Evolutionary conservation across 2,113 vertebrate species (phyloP).

Genomic region (Danionella cerebrum): DNA sequence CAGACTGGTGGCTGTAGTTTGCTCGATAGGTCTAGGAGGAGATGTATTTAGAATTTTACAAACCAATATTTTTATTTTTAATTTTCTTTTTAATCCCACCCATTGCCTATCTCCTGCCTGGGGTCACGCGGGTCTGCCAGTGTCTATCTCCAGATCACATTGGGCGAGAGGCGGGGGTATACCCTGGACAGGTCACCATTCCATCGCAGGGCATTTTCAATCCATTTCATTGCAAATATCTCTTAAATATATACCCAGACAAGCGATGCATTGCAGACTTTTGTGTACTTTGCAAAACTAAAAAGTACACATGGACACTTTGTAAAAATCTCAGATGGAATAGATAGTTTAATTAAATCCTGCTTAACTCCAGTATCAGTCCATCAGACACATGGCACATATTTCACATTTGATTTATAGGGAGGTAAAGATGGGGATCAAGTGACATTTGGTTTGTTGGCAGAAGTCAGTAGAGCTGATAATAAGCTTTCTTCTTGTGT

Average conservation of each 20-base stretch:
- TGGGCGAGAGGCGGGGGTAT: no score
- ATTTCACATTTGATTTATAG: conserved; percentile 30
- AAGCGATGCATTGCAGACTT: conserved; percentile 55
- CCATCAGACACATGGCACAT: conserved; percentile 5
- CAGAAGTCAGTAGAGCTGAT: conserved; percentile 3
- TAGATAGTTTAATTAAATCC: conserved; percentile 17
- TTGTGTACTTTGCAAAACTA: conserved; percentile 57
- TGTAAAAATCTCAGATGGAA: conserved; percentile 58
- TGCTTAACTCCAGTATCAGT: background rate
- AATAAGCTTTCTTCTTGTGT: conserved; percentile 23
- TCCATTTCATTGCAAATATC: conserved; percentile 54
- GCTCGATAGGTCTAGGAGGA: no score
- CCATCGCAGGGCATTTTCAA: no score
- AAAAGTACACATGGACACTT: conserved; percentile 59
- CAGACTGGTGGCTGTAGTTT: no score
- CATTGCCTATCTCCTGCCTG: no score
- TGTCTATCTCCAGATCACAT: no score
- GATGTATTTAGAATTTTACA: no score
- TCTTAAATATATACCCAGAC: conserved; percentile 58
- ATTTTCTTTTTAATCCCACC: no score
- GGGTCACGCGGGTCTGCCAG: no score
- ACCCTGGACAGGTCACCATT: no score
- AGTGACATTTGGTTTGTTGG: conserved; percentile 35
- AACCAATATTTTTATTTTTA: no score
- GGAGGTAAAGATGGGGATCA: conserved; percentile 35